Evolutionary conservation across 2,797 vertebrate species (phyloP).

Genomic region (Dryobates pubescens): DNA sequence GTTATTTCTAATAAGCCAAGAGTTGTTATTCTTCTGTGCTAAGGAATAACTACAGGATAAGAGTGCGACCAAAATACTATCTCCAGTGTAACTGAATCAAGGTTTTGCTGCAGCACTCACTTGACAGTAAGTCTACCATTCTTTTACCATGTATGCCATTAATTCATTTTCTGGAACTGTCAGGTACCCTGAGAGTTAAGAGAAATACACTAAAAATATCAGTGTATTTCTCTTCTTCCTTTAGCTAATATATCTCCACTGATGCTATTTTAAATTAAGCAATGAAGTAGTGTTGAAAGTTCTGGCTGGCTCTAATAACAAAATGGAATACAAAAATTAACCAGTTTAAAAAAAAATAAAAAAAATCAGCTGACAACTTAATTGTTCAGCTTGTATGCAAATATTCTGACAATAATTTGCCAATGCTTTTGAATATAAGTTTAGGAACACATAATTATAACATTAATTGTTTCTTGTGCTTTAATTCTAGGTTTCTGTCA

Average conservation of each 20-base stretch:
- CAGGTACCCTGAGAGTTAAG: constrained; percentile 19
- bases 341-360: neutral
- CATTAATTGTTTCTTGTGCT: constrained; percentile 69
- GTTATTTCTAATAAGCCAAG: constrained; percentile 3
- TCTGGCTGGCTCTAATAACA: constrained; percentile 52
- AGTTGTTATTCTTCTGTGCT: neutral
- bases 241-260: neutral
- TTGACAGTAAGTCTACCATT: constrained; percentile 7
- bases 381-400: constrained; percentile 45
- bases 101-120: constrained; percentile 5
- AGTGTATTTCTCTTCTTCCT: constrained; percentile 27
- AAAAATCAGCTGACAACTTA: constrained; percentile 49
- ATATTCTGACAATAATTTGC: constrained; percentile 61
- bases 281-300: constrained; percentile 39
- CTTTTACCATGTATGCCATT: constrained; percentile 33
- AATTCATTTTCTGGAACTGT: constrained; percentile 42
- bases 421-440: constrained; percentile 53
- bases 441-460: constrained; percentile 64
- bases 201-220: constrained; percentile 45
- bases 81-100: neutral
- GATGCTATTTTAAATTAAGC: constrained; percentile 48
- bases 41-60: neutral
- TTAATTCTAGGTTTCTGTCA: constrained; percentile 75
- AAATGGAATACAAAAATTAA: constrained; percentile 31
- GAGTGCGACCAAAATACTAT: constrained; percentile 12